Conservation (phyloP, 2,888 invertebrate species). For the Lasioglossum villosulum region DNA sequence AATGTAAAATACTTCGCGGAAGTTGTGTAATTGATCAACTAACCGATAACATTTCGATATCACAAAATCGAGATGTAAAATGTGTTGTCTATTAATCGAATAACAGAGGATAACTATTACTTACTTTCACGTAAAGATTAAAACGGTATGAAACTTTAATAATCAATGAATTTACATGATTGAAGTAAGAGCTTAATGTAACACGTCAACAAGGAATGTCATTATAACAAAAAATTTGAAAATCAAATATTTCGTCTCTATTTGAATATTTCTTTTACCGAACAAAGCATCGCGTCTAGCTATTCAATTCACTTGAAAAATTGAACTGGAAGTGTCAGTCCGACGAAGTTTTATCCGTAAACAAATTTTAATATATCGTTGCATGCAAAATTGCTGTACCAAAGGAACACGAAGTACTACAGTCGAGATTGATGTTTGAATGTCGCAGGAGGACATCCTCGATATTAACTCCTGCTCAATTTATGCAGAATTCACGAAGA, state of each 20-base stretch:
- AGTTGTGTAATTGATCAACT: neutral
- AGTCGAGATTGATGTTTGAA: neutral
- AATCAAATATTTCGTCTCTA: neutral
- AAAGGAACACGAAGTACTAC: neutral
- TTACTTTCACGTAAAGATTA: neutral
- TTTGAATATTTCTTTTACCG: neutral
- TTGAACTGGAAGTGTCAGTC: neutral
- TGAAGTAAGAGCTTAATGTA: neutral
- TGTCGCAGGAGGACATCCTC: neutral
- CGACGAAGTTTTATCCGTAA: neutral
- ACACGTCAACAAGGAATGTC: neutral
- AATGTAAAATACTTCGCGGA: neutral
- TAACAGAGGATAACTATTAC: neutral
- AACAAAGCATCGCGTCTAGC: neutral
- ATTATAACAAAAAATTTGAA: neutral
- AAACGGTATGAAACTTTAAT: neutral
- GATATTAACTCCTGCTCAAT: neutral
- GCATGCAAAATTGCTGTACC: neutral
- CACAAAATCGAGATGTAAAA: neutral
- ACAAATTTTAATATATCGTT: neutral
- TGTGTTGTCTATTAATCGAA: neutral
- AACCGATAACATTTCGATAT: neutral
- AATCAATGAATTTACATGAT: neutral
- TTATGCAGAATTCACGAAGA: neutral
- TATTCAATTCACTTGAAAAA: neutral